phyloP scores from a whole-genome alignment of 1,140 invertebrate genomes.

The Contarinia nasturtii region DNA sequence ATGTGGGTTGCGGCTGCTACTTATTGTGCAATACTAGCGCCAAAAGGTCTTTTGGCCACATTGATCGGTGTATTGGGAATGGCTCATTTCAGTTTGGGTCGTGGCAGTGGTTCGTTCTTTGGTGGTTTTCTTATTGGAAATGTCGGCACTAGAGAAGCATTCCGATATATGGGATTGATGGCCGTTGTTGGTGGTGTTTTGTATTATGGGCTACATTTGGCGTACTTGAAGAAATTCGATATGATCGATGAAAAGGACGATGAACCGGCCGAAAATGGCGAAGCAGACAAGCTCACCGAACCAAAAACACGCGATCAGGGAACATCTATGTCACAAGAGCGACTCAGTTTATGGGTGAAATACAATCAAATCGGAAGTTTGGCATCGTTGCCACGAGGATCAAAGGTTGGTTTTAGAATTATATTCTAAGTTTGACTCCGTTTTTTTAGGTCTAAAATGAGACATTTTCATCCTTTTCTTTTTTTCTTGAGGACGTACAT shows the following conservation, averaged over 20 bases:
- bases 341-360: constrained; percentile 48
- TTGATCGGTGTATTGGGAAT: constrained; percentile 64
- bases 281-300: constrained; percentile 36
- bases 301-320: constrained; percentile 39
- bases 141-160: constrained; percentile 49
- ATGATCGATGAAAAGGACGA: constrained; percentile 20
- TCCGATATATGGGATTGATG: constrained; percentile 52
- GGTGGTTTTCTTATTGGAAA: constrained; percentile 55
- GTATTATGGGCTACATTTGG: constrained; percentile 48
- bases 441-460: no score
- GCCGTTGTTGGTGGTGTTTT: constrained; percentile 43
- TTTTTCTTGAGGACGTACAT: no score
- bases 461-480: no score
- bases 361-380: constrained; percentile 51
- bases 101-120: constrained; percentile 61
- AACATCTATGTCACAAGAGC: constrained; percentile 42
- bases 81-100: constrained; percentile 64
- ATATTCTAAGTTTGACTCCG: no score
- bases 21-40: constrained; percentile 60
- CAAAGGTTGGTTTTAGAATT: constrained; percentile 27
- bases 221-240: constrained; percentile 46
- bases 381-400: constrained; percentile 38
- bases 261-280: constrained; percentile 28
- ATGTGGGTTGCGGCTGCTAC: constrained; percentile 79
- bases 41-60: constrained; percentile 59